Evolutionary conservation across 2,797 vertebrate species (phyloP).

Genomic region (Percopsis omiscomaycus): DNA sequence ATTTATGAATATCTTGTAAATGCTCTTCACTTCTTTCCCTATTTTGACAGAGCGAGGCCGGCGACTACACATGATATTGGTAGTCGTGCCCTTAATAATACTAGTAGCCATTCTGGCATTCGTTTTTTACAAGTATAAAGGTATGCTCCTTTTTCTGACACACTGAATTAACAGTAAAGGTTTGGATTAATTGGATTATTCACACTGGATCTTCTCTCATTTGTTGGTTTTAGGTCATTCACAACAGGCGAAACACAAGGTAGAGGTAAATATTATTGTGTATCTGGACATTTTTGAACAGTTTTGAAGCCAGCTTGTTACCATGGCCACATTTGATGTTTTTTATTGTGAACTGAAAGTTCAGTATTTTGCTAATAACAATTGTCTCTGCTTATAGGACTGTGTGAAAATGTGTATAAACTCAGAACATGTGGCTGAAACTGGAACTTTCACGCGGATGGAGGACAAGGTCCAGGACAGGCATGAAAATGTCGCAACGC

Average conservation of each 20-base stretch:
- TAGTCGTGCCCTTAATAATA: rapidly evolving
- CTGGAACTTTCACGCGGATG: too few species aligned
- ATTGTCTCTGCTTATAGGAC: background rate
- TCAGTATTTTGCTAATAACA: too few species aligned
- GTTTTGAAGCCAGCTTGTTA: too few species aligned
- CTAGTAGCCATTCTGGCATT: rapidly evolving
- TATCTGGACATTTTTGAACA: too few species aligned
- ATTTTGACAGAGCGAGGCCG: background rate
- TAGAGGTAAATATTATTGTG: slow-evolving; percentile 36
- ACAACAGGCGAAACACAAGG: rapidly evolving
- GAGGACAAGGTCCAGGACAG: too few species aligned
- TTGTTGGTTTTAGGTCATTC: background rate
- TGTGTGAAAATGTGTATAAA: background rate
- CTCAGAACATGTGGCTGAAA: too few species aligned
- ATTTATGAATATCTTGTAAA: background rate
- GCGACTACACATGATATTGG: rapidly evolving
- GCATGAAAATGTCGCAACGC: background rate
- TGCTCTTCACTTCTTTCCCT: background rate
- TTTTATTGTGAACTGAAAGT: background rate
- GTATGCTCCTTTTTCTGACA: slow-evolving; percentile 14
- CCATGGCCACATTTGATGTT: background rate
- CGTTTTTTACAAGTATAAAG: rapidly evolving
- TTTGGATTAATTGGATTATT: background rate
- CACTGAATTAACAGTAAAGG: background rate
- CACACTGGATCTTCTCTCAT: background rate